phyloP scores from a whole-genome alignment of 2,113 vertebrate genomes.

The Vanacampus margaritifer region DNA sequence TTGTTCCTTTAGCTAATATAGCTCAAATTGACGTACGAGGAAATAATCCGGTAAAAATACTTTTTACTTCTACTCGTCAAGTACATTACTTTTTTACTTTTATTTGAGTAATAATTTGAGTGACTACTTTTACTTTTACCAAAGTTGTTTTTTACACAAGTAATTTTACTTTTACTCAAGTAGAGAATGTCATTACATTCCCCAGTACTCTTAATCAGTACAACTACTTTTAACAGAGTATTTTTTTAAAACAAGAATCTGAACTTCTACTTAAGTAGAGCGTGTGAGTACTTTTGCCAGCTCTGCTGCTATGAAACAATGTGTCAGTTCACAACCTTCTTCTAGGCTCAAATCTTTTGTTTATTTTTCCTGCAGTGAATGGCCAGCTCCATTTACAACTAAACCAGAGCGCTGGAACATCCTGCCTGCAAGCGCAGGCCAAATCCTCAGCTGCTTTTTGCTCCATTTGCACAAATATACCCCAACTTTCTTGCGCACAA shows the following conservation, averaged over 20 bases:
- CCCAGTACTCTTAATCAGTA: too few relatives aligned
- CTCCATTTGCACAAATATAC: slow-evolving; percentile 46
- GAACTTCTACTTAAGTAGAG: background rate
- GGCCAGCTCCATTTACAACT: slow-evolving; percentile 64
- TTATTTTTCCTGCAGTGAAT: slow-evolving; percentile 72
- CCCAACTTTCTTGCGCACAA: slow-evolving; percentile 36
- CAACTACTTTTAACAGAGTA: too few relatives aligned
- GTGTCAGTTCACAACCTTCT: slow-evolving; percentile 58
- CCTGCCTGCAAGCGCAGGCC: slow-evolving; percentile 52
- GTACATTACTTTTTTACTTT: too few relatives aligned
- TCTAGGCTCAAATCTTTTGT: slow-evolving; percentile 58
- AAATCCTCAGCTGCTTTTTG: slow-evolving; percentile 38
- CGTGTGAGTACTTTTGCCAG: slow-evolving; percentile 3
- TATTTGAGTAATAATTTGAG: too few relatives aligned
- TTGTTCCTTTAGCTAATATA: too few relatives aligned
- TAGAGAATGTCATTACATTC: too few relatives aligned
- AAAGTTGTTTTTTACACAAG: too few relatives aligned
- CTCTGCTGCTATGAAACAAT: slow-evolving; percentile 53
- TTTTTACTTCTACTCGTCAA: too few relatives aligned
- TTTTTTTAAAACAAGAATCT: slow-evolving; percentile 5
- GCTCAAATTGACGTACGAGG: too few relatives aligned
- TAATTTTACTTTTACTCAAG: too few relatives aligned
- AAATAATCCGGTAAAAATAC: too few relatives aligned
- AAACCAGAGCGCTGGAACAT: slow-evolving; percentile 63
- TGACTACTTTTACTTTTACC: too few relatives aligned